A percentile compares a stretch with the other conserved stretches of the same genome.
These are phyloP conservation scores for Aleiodes sp. DNA, from an alignment of 1,140 invertebrate species.

Conservation along the genomic window DNA sequence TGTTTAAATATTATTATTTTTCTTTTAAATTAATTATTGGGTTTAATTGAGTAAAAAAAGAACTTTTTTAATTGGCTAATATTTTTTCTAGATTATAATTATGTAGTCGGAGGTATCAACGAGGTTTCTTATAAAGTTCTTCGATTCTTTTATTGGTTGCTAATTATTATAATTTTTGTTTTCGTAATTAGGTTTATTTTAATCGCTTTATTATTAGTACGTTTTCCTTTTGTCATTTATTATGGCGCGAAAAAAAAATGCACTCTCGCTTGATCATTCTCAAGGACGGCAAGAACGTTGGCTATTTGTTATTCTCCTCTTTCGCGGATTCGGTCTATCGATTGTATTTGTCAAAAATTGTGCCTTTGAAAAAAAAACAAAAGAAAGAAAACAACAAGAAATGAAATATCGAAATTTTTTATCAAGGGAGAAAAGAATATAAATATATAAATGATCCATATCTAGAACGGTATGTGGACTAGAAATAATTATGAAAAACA, in stretches of 20 bases:
- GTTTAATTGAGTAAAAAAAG: slow-evolving; percentile 31
- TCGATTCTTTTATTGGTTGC: slow-evolving; percentile 23
- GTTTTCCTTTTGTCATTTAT: not conserved
- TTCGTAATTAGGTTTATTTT: slow-evolving; percentile 6
- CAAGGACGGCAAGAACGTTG: not conserved
- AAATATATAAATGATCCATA: slow-evolving; percentile 4
- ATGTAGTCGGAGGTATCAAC: slow-evolving; percentile 16
- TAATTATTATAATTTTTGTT: not conserved
- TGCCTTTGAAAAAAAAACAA: slow-evolving; percentile 17
- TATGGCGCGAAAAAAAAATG: not conserved
- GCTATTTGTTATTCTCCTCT: slow-evolving; percentile 26
- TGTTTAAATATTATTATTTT: not conserved
- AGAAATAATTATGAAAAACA: slow-evolving; percentile 5
- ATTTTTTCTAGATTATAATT: slow-evolving; percentile 16
- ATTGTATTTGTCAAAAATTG: slow-evolving; percentile 20
- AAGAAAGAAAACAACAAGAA: not conserved
- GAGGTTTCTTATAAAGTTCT: not conserved
- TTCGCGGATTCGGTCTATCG: slow-evolving; percentile 21
- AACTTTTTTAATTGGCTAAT: slow-evolving; percentile 26
- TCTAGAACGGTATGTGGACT: not conserved
- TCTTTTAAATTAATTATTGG: slow-evolving; percentile 29
- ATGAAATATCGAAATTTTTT: not conserved
- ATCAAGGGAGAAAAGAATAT: not conserved
- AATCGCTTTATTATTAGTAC: not conserved
- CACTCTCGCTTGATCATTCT: not conserved